Conservation (phyloP, 2,113 vertebrate species). For the Okapia johnstoni region DNA sequence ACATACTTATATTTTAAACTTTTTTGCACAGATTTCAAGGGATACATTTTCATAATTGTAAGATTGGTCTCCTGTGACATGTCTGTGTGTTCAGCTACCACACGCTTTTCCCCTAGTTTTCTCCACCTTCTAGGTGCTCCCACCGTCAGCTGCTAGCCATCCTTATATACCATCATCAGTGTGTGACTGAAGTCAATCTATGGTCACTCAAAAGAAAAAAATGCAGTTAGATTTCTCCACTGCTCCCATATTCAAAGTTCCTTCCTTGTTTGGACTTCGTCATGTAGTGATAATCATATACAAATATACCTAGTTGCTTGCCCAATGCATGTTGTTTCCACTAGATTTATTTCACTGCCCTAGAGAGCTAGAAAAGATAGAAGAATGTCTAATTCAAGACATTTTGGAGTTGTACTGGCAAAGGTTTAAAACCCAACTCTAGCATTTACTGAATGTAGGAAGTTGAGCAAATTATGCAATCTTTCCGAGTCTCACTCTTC, state of each 20-base stretch:
- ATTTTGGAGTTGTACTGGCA: not conserved
- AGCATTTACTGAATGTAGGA: not conserved
- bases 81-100: not conserved
- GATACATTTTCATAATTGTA: not conserved
- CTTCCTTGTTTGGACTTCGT: not conserved
- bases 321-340: rapidly evolving
- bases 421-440: not conserved
- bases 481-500: not conserved
- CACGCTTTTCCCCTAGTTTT: not conserved
- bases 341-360: not conserved
- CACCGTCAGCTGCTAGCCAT: not conserved
- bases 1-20: not conserved
- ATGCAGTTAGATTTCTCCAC: not conserved
- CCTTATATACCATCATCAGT: not conserved
- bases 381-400: not conserved
- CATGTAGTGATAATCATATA: not conserved
- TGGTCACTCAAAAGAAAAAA: not conserved
- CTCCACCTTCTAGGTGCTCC: not conserved
- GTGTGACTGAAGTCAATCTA: not conserved
- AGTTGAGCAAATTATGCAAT: not conserved
- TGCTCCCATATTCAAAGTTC: not conserved
- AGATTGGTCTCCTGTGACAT: not conserved
- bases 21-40: not conserved
- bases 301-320: not conserved
- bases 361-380: not conserved